Percentiles rank a stretch among this genome's conserved stretches.
Conservation (phyloP, 2,113 vertebrate species). For the Neogobius melanostomus region DNA sequence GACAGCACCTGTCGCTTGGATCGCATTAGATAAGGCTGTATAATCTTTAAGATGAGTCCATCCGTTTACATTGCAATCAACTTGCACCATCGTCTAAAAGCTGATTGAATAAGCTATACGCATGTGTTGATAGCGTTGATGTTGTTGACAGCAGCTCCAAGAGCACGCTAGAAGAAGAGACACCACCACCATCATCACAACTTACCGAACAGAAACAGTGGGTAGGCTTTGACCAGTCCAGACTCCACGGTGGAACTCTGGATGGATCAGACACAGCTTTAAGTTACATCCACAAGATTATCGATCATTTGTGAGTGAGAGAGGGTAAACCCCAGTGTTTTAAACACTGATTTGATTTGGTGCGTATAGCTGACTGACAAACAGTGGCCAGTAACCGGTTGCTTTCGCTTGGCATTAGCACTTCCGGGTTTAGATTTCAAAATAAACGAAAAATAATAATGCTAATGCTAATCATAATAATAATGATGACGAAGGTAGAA, state of each 20-base stretch:
- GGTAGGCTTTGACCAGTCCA: slow-evolving; percentile 28
- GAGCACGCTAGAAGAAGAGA: neutral
- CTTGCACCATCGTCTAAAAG: too few species aligned
- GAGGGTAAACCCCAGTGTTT: slow-evolving; percentile 11
- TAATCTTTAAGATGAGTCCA: neutral
- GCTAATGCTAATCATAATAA: too few species aligned
- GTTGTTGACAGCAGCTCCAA: too few species aligned
- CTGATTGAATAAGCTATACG: neutral
- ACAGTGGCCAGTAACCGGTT: neutral
- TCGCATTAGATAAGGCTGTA: slow-evolving; percentile 8
- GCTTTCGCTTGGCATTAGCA: slow-evolving; percentile 6
- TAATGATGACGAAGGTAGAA: too few species aligned
- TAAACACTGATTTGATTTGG: slow-evolving; percentile 5
- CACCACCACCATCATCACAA: slow-evolving; percentile 21
- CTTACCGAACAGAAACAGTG: slow-evolving; percentile 41
- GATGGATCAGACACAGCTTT: slow-evolving; percentile 6
- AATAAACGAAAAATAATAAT: slow-evolving; percentile 25
- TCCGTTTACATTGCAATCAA: too few species aligned
- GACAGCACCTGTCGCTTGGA: slow-evolving; percentile 53
- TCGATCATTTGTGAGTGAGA: neutral
- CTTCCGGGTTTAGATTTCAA: slow-evolving; percentile 50
- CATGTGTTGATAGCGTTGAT: neutral
- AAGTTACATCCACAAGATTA: neutral
- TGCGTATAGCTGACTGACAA: neutral
- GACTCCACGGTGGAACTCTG: slow-evolving; percentile 15